Conservation (phyloP, 2,113 vertebrate species). For the Copsychus sechellarum region DNA sequence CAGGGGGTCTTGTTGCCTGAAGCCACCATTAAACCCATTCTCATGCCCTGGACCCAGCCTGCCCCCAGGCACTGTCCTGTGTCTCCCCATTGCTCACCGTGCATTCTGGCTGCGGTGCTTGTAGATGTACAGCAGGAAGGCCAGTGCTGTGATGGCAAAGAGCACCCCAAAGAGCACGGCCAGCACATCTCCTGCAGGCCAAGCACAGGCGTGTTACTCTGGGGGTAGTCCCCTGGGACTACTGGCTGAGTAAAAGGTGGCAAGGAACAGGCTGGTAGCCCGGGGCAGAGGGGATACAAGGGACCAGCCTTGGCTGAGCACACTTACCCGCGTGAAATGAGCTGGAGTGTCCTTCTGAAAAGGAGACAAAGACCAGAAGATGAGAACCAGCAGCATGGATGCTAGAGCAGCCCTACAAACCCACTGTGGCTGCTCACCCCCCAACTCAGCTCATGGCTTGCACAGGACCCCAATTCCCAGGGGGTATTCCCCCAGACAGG, state of each 20-base stretch:
- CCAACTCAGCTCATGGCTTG: background rate
- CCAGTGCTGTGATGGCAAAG: slow-evolving; percentile 66
- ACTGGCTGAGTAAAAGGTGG: accelerated
- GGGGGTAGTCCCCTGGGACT: accelerated
- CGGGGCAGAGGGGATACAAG: background rate
- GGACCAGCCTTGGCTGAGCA: background rate
- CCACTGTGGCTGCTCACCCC: accelerated
- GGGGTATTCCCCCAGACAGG: too few species aligned
- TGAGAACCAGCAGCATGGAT: background rate
- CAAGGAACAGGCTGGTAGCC: background rate
- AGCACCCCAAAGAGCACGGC: slow-evolving; percentile 77
- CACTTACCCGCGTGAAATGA: slow-evolving; percentile 3
- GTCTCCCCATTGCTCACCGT: background rate
- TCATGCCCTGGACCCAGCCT: accelerated
- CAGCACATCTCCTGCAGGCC: slow-evolving; percentile 72
- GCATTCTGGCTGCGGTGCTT: slow-evolving; percentile 50
- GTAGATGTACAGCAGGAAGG: slow-evolving; percentile 71
- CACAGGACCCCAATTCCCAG: accelerated
- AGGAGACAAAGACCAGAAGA: background rate
- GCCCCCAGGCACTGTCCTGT: accelerated
- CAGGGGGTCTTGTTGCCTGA: background rate
- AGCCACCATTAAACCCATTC: background rate
- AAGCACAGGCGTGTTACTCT: background rate
- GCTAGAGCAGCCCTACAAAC: background rate
- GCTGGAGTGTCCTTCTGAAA: background rate